Evolutionary conservation across 2,797 vertebrate species (phyloP), one percentile per base, ranked within the genome.

Genomic region (Onychomys leucogaster): DNA sequence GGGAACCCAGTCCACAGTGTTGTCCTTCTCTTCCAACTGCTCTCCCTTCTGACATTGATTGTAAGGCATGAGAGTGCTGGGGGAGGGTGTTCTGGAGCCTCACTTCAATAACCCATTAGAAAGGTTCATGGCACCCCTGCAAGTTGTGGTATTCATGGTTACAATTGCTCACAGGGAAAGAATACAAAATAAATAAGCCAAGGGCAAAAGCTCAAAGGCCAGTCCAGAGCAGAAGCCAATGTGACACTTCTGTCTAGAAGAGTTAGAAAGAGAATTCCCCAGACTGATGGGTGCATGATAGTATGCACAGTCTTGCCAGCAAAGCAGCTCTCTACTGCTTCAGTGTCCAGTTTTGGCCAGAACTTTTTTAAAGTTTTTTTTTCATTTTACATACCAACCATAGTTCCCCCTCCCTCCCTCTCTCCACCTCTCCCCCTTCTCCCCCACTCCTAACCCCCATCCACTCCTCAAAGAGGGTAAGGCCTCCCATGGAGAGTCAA

Each of bases 271-370:
- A 34, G 6, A 19, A n/a, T 21, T 27, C 6, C 55, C 55, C 41
- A 29, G 41, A 83, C 0, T 14, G 5, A 21, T 1, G 0, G 9
- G 9, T 1, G 0, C 6, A 4, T 75, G 71, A 32, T 19, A 16
- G 27, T 13, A 19, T 12, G 10, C 46, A 37, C 0, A 2, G n/a
- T 0, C 25, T 41, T 11, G 34, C 52, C 37, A 43, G 12, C 37
- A 34, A 63, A 55, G 75, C 73, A 29, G 25, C 61, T 83, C 80
- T n/a, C 32, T 41, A 23, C 2, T 12, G 65, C 43, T 49, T 59
- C 2, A 4, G 57, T 2, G 52, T 61, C 86, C 73, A 71, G 59
- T 59, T 84, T 81, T 84, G 52, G 37, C 0, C 21, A 9, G 19
- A 57, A 52, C 41, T 86, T 55, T 55, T 55, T 55, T 55, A 55